Conservation (phyloP, 2,113 vertebrate species). For the Apteryx owenii region DNA sequence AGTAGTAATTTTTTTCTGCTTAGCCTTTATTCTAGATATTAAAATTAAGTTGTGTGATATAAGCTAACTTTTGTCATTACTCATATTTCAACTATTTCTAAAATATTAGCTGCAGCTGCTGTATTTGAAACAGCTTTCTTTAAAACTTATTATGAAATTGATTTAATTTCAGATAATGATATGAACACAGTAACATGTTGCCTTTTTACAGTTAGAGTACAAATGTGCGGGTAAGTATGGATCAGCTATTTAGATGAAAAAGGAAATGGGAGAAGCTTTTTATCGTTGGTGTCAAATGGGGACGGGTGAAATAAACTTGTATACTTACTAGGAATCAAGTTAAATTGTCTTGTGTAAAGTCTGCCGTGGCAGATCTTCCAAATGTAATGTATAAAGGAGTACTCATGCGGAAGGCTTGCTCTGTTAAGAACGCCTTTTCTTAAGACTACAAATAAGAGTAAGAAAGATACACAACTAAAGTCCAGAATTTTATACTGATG, state of each 20-base stretch:
- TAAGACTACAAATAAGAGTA: neutral
- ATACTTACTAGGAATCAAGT: neutral
- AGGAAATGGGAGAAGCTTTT: neutral
- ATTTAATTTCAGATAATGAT: neutral
- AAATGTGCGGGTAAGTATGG: fast-evolving
- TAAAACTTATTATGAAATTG: neutral
- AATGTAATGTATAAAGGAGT: neutral
- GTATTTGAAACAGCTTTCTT: neutral
- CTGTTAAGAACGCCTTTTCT: neutral
- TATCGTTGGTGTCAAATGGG: neutral
- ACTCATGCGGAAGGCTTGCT: neutral
- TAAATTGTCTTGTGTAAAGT: neutral
- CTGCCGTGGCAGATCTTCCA: neutral
- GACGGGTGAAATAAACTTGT: neutral
- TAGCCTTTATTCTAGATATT: neutral
- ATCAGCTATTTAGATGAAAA: neutral
- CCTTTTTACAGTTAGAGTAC: neutral
- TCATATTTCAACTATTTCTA: neutral
- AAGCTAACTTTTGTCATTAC: neutral
- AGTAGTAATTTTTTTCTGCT: neutral
- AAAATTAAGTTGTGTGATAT: neutral
- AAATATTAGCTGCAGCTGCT: neutral
- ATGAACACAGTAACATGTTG: neutral
- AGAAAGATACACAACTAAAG: neutral
- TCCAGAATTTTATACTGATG: neutral